Evolutionary conservation across 2,888 invertebrate species (phyloP), one percentile per base, ranked within the genome.

Genomic region (Cerastoderma edule): DNA sequence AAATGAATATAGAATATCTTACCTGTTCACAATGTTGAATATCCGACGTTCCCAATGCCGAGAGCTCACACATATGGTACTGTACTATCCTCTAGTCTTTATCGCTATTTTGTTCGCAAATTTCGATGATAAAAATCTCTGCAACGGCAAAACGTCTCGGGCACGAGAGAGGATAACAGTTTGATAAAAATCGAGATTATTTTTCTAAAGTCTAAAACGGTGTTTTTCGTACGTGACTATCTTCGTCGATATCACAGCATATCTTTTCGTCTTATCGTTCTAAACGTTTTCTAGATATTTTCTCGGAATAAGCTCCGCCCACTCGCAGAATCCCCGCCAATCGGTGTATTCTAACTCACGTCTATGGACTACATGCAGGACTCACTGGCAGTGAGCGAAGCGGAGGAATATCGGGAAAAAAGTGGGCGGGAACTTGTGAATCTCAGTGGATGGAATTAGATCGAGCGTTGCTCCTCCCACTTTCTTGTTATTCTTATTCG

Each of bases 151-250:
- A 60, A 35, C 24, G 60, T 5, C 19, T 39, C 22, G 35, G n/a
- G 60, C 39, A 39, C 60, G 60, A 60, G 60, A 39, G 39, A 53
- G 60, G 27, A 60, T 35, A 35, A 39, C 35, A 60, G 35, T 35
- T 60, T 60, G 60, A 60, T 60, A 60, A 60, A 60, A 60, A 24
- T 60, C 22, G 60, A 60, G 60, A 60, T 60, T 39, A 60, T 60
- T 60, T 60, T 60, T 6, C n/a, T 24, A 60, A 39, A 39, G 24
- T 53, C 27, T 60, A 39, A 39, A 60, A 60, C 22, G 22, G 6
- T n/a, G n/a, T n/a, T n/a, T 60, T 39, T 44, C 39, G 1, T 16
- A 32, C 39, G 24, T n/a, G 60, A 60, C 60, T 60, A 60, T 60
- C 60, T 39, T 28, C n/a, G 0, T 24, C 24, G 39, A 39, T 60